A percentile compares a stretch with the other conserved stretches of the same genome.
Evolutionary conservation across 2,113 vertebrate genomes (phyloP).

Genomic region (Vombatus ursinus): DNA sequence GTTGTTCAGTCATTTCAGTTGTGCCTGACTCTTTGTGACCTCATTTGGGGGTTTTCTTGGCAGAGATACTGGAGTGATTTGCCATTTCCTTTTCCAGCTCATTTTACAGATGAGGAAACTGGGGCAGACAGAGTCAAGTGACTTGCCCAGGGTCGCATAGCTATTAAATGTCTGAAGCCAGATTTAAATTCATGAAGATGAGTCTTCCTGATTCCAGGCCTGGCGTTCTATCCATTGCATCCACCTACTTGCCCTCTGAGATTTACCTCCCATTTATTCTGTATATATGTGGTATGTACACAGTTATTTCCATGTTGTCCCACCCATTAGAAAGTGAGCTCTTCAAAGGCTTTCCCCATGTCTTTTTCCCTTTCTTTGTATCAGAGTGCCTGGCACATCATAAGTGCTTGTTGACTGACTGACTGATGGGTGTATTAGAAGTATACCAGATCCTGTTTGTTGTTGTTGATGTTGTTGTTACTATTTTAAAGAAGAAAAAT

Average conservation of each 20-base stretch:
- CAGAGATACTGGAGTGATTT: not conserved
- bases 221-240: not conserved
- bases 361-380: not conserved
- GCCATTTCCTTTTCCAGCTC: not conserved
- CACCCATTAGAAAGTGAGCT: not conserved
- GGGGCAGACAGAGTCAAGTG: not conserved
- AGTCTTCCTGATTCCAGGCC: not conserved
- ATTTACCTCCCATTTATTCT: not conserved
- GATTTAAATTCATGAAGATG: not conserved
- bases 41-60: not conserved
- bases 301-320: not conserved
- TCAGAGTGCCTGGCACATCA: not conserved
- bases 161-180: not conserved
- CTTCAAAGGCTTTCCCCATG: not conserved
- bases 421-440: conserved; percentile 19
- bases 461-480: not conserved
- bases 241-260: not conserved
- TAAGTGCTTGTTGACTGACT: not conserved
- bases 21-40: too few relatives aligned
- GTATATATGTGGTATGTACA: not conserved
- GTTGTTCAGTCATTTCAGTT: not conserved
- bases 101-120: not conserved
- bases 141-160: not conserved
- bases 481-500: not conserved
- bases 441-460: not conserved